Conservation (phyloP, 2,113 vertebrate species). For the Dryoscopus gambensis region DNA sequence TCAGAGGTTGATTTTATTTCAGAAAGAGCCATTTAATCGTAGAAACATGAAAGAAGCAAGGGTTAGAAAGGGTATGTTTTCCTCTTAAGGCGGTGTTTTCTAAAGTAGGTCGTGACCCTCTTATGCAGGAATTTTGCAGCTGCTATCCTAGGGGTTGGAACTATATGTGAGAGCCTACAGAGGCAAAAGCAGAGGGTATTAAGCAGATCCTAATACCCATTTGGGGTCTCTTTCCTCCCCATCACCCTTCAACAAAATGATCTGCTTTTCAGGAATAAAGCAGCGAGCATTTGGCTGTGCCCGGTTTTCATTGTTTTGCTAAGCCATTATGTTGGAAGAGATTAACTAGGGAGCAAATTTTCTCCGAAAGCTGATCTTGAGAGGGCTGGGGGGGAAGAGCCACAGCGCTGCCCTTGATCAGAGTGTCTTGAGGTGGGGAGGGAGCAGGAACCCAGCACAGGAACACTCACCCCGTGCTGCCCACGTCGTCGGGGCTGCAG, state of each 20-base stretch:
- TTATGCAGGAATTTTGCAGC: constrained; percentile 46
- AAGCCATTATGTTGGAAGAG: background rate
- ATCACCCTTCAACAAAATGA: background rate
- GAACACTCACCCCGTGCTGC: background rate
- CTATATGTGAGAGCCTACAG: background rate
- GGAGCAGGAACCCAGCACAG: background rate
- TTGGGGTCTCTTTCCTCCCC: background rate
- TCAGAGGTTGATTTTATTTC: background rate
- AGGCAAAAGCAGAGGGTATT: background rate
- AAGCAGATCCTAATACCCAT: background rate
- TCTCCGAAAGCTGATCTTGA: constrained; percentile 18
- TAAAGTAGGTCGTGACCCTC: constrained; percentile 44
- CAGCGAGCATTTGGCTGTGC: background rate
- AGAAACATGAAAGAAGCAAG: background rate
- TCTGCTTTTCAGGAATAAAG: constrained; percentile 53
- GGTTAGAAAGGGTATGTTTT: constrained; percentile 20
- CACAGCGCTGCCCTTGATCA: background rate
- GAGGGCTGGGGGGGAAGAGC: background rate
- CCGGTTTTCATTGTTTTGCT: constrained; percentile 6
- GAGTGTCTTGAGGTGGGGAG: background rate
- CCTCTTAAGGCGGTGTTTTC: constrained; percentile 17
- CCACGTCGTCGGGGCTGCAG: accelerated
- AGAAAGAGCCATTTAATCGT: background rate
- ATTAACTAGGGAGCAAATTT: constrained; percentile 27
- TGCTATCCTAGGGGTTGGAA: background rate